Evolutionary conservation across 2,888 invertebrate species (phyloP).

Genomic region (Meteorus cinctellus): DNA sequence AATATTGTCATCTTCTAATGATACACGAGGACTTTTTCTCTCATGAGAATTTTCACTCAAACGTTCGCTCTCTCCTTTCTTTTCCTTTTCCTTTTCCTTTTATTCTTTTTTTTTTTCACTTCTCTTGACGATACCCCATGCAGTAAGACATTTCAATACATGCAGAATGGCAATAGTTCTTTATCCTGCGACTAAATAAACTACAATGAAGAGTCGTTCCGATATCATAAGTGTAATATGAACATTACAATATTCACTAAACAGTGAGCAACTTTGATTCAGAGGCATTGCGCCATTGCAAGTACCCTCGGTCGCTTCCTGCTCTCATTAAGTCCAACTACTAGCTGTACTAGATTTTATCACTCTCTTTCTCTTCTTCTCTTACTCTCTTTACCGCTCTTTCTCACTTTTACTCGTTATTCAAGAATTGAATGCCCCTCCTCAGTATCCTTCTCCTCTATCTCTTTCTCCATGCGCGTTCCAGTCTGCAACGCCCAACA

Average conservation of each 20-base stretch:
- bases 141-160: conserved; percentile 15
- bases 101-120: background rate
- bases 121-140: background rate
- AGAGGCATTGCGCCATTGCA: conserved; percentile 42
- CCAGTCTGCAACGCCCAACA: conserved; percentile 21
- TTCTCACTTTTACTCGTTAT: conserved; percentile 3
- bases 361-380: conserved; percentile 28
- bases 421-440: conserved; percentile 18
- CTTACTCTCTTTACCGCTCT: background rate
- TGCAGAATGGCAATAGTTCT: background rate
- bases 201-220: background rate
- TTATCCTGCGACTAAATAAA: background rate
- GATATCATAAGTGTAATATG: background rate
- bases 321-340: conserved; percentile 52
- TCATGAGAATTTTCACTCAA: background rate
- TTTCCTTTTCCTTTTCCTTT: conserved; percentile 7
- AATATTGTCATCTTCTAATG: background rate
- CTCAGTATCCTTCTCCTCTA: background rate
- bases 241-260: conserved; percentile 15
- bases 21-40: background rate
- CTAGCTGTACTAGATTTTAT: conserved; percentile 52
- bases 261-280: conserved; percentile 28
- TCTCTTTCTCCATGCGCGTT: conserved; percentile 15
- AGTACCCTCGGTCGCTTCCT: conserved; percentile 53
- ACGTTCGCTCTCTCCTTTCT: conserved; percentile 19